Conservation (phyloP, 2,888 invertebrate genomes). For the Arctia plantaginis region DNA sequence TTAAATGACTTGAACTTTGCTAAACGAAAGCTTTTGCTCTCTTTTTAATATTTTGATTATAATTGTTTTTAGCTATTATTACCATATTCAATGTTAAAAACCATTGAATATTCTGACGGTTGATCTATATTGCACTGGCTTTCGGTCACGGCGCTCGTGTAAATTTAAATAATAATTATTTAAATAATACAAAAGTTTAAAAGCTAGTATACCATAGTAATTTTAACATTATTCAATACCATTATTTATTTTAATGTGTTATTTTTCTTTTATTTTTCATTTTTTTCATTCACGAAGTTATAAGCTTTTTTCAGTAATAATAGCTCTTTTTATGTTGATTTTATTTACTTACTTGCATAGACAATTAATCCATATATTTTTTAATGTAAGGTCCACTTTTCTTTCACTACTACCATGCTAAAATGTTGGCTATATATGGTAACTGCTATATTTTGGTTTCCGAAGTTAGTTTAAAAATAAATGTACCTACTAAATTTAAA, state of each 20-base stretch:
- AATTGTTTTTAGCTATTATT: no score
- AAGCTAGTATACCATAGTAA: neutral
- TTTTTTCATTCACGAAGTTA: neutral
- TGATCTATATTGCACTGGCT: no score
- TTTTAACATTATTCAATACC: neutral
- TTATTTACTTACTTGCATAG: neutral
- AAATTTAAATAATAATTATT: neutral
- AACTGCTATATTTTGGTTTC: neutral
- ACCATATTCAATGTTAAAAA: no score
- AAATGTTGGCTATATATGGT: neutral
- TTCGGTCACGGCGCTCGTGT: no score
- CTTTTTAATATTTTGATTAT: neutral
- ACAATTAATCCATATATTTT: neutral
- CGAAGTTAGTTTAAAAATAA: conserved; percentile 24
- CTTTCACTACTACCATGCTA: neutral
- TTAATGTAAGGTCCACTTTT: neutral
- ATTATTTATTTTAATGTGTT: neutral
- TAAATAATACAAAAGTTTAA: neutral
- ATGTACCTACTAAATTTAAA: conserved; percentile 70
- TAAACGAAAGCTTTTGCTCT: neutral
- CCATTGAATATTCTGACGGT: no score
- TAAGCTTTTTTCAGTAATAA: neutral
- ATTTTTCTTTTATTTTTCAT: neutral
- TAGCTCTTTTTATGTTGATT: neutral
- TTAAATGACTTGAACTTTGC: neutral